Conservation (phyloP, 2,113 vertebrate species). For the Columba janthina region DNA sequence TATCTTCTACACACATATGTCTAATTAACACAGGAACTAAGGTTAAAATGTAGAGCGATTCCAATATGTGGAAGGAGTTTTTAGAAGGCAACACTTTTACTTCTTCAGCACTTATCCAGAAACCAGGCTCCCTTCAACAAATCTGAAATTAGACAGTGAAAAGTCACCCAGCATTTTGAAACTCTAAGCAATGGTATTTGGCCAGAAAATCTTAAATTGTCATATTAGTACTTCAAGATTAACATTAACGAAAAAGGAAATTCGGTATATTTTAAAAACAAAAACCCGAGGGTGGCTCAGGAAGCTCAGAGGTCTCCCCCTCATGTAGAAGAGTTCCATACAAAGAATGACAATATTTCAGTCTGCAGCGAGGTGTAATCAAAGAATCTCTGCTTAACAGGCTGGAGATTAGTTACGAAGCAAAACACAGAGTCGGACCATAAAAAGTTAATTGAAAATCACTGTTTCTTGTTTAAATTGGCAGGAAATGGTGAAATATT, state of each 20-base stretch:
- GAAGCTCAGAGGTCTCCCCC: not conserved
- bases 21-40: not conserved
- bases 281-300: not conserved
- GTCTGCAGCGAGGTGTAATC: not conserved
- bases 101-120: not conserved
- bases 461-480: constrained; percentile 44
- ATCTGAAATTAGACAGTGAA: not conserved
- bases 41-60: not conserved
- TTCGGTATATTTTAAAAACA: not conserved
- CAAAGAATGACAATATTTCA: not conserved
- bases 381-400: constrained; percentile 22
- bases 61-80: not conserved
- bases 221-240: not conserved
- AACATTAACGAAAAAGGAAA: not conserved
- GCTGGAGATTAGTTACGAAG: constrained; percentile 23
- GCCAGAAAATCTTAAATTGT: not conserved
- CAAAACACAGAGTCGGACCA: constrained; percentile 17
- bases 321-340: not conserved
- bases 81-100: not conserved
- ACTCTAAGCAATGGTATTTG: not conserved
- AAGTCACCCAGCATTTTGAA: not conserved
- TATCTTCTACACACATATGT: rapidly evolving
- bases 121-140: not conserved
- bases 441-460: constrained; percentile 58
- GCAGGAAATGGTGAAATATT: constrained; percentile 44